A percentile compares a stretch with the other conserved stretches of the same genome.
Conservation (phyloP, 2,797 vertebrate genomes). For the Dendrocincla fuliginosa region DNA sequence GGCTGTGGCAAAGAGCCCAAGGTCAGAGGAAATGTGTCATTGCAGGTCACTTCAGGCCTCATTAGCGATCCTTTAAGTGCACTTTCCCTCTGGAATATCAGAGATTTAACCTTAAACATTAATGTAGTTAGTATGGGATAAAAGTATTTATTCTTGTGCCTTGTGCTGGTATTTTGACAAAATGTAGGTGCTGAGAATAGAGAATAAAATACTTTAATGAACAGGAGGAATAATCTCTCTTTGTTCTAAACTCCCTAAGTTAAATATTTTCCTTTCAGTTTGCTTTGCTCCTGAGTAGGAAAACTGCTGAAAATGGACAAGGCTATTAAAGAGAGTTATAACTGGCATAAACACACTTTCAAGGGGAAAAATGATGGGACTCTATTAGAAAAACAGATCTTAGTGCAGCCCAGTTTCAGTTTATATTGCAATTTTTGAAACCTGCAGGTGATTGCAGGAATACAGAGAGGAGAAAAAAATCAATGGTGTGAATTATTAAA, state of each 20-base stretch:
- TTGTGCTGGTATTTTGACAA: neutral
- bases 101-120: neutral
- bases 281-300: neutral
- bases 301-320: slow-evolving; percentile 23
- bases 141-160: neutral
- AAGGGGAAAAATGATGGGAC: neutral
- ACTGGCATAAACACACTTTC: neutral
- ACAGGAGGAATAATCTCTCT: neutral
- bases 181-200: neutral
- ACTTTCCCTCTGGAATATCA: neutral
- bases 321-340: slow-evolving; percentile 38
- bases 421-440: slow-evolving; percentile 16
- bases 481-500: slow-evolving; percentile 29
- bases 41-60: neutral
- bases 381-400: neutral
- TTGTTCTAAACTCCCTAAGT: neutral
- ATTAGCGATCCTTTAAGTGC: neutral
- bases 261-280: neutral
- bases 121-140: neutral
- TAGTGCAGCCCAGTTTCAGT: neutral
- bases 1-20: neutral
- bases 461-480: neutral
- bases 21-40: neutral
- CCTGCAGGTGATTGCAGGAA: slow-evolving; percentile 13
- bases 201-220: neutral